phyloP scores from a whole-genome alignment of 92 coral and sea anemone species.

The Anthopleura xanthogrammica region DNA sequence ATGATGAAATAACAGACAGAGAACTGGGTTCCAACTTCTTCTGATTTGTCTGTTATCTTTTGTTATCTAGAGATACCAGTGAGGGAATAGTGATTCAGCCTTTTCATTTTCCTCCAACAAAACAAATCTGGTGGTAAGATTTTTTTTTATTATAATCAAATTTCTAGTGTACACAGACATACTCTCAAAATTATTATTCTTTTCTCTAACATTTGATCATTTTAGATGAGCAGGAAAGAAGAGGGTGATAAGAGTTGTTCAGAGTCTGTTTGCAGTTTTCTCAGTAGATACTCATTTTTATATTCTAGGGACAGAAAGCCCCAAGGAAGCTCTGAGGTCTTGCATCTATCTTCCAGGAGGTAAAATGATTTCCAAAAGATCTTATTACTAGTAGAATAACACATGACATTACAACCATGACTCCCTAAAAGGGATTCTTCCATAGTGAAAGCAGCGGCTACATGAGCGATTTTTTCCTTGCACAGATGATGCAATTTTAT shows the following conservation, averaged over 20 bases:
- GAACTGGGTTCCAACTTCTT: neutral
- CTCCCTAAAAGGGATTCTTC: no score
- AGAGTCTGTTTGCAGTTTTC: neutral
- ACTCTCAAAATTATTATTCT: no score
- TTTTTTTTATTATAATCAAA: neutral
- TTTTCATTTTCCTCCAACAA: slow-evolving; percentile 82
- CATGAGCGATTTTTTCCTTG: no score
- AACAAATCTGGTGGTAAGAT: slow-evolving; percentile 73
- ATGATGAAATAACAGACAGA: neutral
- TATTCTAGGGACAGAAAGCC: slow-evolving; percentile 78
- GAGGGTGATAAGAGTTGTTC: no score
- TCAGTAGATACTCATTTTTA: neutral
- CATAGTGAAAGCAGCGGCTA: no score
- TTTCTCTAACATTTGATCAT: no score
- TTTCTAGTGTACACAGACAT: neutral
- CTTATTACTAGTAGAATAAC: no score
- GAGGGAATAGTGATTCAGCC: slow-evolving; percentile 64
- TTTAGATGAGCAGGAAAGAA: neutral
- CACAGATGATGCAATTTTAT: no score
- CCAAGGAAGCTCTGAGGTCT: slow-evolving; percentile 65
- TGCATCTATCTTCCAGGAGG: slow-evolving; percentile 68
- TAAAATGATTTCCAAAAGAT: neutral
- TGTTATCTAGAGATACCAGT: neutral
- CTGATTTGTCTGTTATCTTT: neutral
- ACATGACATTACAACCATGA: no score